Evolutionary conservation across 2,113 vertebrate species (phyloP), one percentile per base, ranked within the genome.

Genomic region (Strigops habroptila): DNA sequence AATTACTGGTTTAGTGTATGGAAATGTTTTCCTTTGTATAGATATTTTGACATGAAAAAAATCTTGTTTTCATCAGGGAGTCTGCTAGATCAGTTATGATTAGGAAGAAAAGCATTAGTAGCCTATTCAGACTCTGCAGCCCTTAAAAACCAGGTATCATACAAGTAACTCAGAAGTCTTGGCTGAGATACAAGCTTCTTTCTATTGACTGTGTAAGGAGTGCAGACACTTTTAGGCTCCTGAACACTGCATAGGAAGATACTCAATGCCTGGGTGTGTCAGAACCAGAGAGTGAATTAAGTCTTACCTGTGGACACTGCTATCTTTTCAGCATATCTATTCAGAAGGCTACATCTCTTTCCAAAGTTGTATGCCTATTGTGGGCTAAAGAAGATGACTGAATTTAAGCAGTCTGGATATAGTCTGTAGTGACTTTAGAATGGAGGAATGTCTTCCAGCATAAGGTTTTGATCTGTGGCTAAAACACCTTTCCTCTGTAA

Each of bases 401-500:
- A 59, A 27, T 65, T 74, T 91, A 31, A 9, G 3, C 17, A 10
- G 18, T 23, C 53, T 81, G 22, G 31, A 52, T 78, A 67, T 0
- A 1, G 44, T n/a, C 53, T 5, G 10, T 41, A 69, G 76, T 76
- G 46, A 63, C 49, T 93, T 95, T 68, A 92, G 78, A 84, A 52
- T 49, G 33, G 73, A 82, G 39, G 59, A 92, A 71, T 70, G 43
- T 91, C 93, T 82, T 86, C 55, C 85, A 85, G 22, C 19, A 55
- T 48, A 92, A 76, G 52, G 37, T 88, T 75, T 62, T 93, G 70
- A 88, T 90, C 46, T 48, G 44, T 51, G 14, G 30, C 71, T 91
- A 94, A 94, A 80, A 41, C 1, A 7, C 65, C 81, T 93, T 97
- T 97, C 93, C 94, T 74, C 67, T 78, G 82, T 88, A 97, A 97